Percentiles rank a stretch among this genome's conserved stretches.
These are phyloP conservation scores for Drosophila tropicalis DNA, from an alignment of 1,140 invertebrate genomes.

Conservation along the genomic window DNA sequence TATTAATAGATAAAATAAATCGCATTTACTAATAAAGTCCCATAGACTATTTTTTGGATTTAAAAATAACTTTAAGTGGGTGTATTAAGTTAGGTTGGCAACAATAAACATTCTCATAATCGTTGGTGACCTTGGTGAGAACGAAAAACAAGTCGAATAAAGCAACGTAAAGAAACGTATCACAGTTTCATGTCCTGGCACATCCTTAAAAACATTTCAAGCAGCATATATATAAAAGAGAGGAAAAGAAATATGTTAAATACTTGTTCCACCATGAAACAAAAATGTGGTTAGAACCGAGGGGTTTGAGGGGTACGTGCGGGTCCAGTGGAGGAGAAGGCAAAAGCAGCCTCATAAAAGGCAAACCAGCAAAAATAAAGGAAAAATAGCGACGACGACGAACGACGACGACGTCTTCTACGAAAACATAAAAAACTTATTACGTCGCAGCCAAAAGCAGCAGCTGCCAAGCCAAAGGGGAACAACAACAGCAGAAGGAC, in stretches of 20 bases:
- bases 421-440: slow-evolving; percentile 49
- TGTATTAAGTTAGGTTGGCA: not conserved
- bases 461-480: slow-evolving; percentile 7
- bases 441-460: slow-evolving; percentile 42
- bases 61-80: not conserved
- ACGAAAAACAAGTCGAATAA: slow-evolving; percentile 6
- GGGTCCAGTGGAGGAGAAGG: slow-evolving; percentile 1
- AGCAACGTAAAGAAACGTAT: slow-evolving; percentile 14
- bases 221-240: slow-evolving; percentile 40
- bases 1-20: too few relatives aligned
- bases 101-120: slow-evolving; percentile 22
- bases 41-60: not conserved
- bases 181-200: slow-evolving; percentile 27
- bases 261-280: slow-evolving; percentile 28
- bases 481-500: not conserved
- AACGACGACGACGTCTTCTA: slow-evolving; percentile 19
- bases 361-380: slow-evolving; percentile 9
- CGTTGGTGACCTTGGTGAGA: slow-evolving; percentile 15
- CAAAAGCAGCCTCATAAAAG: slow-evolving; percentile 40
- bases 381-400: slow-evolving; percentile 27
- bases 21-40: too few relatives aligned
- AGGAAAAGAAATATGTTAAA: slow-evolving; percentile 61
- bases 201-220: slow-evolving; percentile 63
- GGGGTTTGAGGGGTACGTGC: not conserved
- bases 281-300: slow-evolving; percentile 5